Percentiles rank a stretch among this genome's conserved stretches.
Conservation (phyloP, 2,113 vertebrate species). For the Chelonoidis abingdonii region DNA sequence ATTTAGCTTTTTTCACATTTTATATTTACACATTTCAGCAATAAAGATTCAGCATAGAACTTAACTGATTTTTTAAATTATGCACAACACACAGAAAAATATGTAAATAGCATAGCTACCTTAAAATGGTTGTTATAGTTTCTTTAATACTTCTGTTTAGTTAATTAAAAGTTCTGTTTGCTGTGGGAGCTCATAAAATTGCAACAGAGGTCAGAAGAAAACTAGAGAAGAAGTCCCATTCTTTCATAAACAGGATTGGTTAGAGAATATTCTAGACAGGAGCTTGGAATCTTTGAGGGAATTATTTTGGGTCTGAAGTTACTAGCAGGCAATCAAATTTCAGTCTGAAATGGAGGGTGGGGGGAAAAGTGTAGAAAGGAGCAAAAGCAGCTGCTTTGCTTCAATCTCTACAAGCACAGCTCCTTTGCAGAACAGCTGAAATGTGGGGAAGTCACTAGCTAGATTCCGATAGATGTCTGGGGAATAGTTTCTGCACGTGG, state of each 20-base stretch:
- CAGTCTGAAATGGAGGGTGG: neutral
- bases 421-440: neutral
- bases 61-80: neutral
- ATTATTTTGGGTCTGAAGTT: neutral
- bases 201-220: neutral
- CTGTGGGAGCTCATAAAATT: neutral
- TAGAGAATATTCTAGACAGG: neutral
- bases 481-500: neutral
- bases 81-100: neutral
- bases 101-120: neutral
- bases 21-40: neutral
- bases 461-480: neutral
- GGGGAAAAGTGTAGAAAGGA: neutral
- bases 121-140: neutral
- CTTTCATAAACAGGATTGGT: too few relatives aligned
- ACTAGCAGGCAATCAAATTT: neutral
- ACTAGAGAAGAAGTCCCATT: neutral
- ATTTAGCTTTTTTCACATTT: neutral
- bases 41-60: neutral
- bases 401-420: neutral
- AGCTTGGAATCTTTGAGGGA: neutral
- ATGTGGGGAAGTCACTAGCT: fast-evolving
- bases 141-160: neutral
- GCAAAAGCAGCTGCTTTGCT: neutral
- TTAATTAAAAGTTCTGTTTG: neutral